These are phyloP conservation scores for Harpagoxenus sublaevis DNA, from an alignment of 2,888 invertebrate species.

Conservation along the genomic window DNA sequence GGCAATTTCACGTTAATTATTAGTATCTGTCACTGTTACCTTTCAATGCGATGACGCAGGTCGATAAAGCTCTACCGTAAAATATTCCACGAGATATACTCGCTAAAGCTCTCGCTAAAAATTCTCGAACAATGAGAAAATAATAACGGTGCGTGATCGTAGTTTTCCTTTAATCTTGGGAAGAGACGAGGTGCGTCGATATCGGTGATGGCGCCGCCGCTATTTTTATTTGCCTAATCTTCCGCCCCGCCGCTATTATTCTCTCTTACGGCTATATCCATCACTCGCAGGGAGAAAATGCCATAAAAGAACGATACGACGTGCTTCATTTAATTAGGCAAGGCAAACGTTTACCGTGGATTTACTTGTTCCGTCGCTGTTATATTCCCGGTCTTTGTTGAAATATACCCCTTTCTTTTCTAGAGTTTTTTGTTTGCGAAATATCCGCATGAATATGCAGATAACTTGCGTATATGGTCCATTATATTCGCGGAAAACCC, in stretches of 20 bases:
- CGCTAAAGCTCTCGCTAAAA: neutral
- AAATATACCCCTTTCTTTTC: constrained; percentile 41
- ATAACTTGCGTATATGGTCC: neutral
- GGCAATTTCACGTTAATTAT: constrained; percentile 7
- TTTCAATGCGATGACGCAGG: neutral
- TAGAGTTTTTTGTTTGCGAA: constrained; percentile 58
- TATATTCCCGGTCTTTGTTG: constrained; percentile 61
- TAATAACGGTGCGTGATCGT: constrained; percentile 28
- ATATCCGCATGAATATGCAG: constrained; percentile 8
- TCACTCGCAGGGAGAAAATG: constrained; percentile 2
- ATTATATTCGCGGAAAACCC: neutral
- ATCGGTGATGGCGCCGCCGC: neutral
- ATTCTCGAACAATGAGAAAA: constrained; percentile 44
- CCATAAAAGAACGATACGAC: constrained; percentile 3
- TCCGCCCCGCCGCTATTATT: constrained; percentile 10
- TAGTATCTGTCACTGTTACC: neutral
- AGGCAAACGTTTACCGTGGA: constrained; percentile 64
- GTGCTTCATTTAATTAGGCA: constrained; percentile 71
- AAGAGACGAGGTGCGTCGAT: constrained; percentile 17
- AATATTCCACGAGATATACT: constrained; percentile 5
- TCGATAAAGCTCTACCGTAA: constrained; percentile 18
- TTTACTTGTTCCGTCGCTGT: constrained; percentile 63
- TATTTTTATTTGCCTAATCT: constrained; percentile 42
- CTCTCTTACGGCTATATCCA: constrained; percentile 18
- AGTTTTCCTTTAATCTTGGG: constrained; percentile 47